A percentile compares a stretch with the other conserved stretches of the same genome.
Evolutionary conservation across 37 sponge, comb jelly and placozoan species (phyloP).

Genomic region (Crambe crambe): DNA sequence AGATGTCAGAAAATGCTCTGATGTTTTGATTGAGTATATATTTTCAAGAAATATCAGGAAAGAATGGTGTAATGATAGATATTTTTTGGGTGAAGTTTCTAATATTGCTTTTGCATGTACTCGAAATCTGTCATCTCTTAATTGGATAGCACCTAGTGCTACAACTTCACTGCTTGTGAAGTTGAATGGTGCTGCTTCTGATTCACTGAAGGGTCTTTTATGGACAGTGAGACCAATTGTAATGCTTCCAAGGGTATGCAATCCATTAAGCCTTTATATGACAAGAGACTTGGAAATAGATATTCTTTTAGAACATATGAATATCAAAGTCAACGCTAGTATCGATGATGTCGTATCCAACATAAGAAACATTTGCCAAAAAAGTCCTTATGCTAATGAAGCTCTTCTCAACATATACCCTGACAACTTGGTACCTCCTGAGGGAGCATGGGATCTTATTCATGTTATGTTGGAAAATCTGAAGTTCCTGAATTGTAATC

Average conservation of each 20-base stretch:
- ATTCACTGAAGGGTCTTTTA: background rate
- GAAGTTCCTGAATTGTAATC: too few relatives aligned
- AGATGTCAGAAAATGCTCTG: too few relatives aligned
- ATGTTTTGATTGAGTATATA: too few relatives aligned
- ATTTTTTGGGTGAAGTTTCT: too few relatives aligned
- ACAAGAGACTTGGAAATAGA: background rate
- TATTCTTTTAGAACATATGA: too few relatives aligned
- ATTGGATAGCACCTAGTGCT: background rate
- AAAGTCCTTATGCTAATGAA: background rate
- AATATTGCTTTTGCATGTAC: too few relatives aligned
- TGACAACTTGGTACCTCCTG: background rate
- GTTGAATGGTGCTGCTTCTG: background rate
- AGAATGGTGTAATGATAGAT: background rate
- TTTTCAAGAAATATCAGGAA: background rate
- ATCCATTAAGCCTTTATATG: background rate
- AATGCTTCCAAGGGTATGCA: background rate
- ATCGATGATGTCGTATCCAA: constrained; percentile 50
- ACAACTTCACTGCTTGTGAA: background rate
- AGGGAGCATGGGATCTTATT: background rate
- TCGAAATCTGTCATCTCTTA: background rate
- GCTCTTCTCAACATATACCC: too few relatives aligned
- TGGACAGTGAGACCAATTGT: constrained; percentile 62
- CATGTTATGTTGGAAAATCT: constrained; percentile 12
- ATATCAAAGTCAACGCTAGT: too few relatives aligned
- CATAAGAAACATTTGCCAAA: constrained; percentile 17